A percentile compares a stretch with the other conserved stretches of the same genome.
These are phyloP conservation scores for Onychomys torridus DNA, from an alignment of 2,797 vertebrate species.

Conservation along the genomic window DNA sequence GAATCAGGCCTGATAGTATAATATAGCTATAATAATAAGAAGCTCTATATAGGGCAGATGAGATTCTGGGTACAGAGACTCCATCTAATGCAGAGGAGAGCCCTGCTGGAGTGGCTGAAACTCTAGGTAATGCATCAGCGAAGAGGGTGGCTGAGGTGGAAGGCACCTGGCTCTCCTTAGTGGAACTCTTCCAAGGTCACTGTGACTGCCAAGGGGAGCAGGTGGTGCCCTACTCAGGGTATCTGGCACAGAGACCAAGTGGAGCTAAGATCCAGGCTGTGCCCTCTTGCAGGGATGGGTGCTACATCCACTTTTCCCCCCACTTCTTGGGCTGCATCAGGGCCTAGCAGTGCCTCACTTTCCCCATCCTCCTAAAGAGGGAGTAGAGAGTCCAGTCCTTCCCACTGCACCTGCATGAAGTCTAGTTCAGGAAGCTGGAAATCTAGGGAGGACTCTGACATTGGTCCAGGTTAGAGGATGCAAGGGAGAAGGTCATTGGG, in stretches of 20 bases:
- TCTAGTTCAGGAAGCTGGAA: neutral
- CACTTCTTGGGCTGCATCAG: neutral
- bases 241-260: neutral
- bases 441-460: neutral
- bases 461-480: neutral
- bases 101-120: neutral
- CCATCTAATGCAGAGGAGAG: neutral
- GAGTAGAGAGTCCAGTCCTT: neutral
- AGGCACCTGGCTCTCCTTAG: neutral
- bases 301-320: too few relatives aligned
- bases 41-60: neutral
- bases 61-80: neutral
- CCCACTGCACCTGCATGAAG: neutral
- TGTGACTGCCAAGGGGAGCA: neutral
- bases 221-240: neutral
- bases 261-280: neutral
- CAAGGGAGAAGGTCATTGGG: neutral
- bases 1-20: neutral
- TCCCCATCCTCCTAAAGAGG: neutral
- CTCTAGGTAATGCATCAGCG: neutral
- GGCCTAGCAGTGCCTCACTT: neutral
- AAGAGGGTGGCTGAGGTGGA: neutral
- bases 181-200: neutral
- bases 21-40: neutral
- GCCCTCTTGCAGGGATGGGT: neutral